A percentile compares a stretch with the other conserved stretches of the same genome.
Conservation (phyloP, 35 echinoderm and acorn worm species). For the Heliocidaris erythrogramma region DNA sequence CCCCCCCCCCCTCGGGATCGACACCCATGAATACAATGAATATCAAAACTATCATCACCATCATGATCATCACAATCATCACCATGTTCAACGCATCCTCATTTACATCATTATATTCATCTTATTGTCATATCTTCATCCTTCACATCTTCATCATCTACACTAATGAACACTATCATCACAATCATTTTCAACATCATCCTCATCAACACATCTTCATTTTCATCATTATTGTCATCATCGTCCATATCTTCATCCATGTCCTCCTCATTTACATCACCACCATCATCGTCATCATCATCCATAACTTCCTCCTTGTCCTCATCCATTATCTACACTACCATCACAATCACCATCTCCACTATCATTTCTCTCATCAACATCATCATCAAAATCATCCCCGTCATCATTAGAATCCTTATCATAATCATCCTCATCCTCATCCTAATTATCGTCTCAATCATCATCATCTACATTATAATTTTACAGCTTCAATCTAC, state of each 20-base stretch:
- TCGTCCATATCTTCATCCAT: background rate
- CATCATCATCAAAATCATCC: background rate
- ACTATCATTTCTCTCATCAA: too few species aligned
- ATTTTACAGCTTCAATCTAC: background rate
- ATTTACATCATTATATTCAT: background rate
- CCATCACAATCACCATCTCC: background rate
- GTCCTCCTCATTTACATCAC: background rate
- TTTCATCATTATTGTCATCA: background rate
- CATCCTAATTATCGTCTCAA: background rate
- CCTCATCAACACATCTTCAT: background rate
- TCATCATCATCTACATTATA: background rate
- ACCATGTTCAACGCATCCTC: background rate
- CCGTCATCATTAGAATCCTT: background rate
- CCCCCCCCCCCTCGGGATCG: too few species aligned
- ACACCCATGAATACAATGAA: too few species aligned
- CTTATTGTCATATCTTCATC: too few species aligned
- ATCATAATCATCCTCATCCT: background rate
- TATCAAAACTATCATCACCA: background rate
- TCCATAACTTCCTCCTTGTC: background rate
- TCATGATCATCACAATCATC: background rate
- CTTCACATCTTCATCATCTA: background rate
- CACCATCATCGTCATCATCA: background rate
- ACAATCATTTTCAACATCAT: background rate
- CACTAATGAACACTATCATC: background rate
- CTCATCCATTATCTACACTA: background rate